A percentile compares a stretch with the other conserved stretches of the same genome.
Evolutionary conservation across 2,113 vertebrate genomes (phyloP).

Genomic region (Hypanus sabinus): DNA sequence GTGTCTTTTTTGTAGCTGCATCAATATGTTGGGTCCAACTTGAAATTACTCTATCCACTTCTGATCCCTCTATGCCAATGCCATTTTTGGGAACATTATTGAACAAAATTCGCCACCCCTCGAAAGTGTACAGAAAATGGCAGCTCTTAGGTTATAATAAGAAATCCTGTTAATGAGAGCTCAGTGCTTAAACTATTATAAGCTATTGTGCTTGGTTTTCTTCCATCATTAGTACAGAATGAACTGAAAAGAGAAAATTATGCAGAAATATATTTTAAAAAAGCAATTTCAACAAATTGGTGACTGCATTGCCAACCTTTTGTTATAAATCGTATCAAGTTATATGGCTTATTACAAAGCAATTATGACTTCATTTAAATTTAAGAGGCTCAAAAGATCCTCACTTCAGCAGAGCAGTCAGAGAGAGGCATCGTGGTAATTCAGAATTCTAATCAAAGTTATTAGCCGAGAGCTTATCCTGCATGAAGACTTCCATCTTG

Average conservation of each 20-base stretch:
- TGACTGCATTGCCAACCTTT: neutral
- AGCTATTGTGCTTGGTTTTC: neutral
- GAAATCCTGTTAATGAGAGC: neutral
- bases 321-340: neutral
- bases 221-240: neutral
- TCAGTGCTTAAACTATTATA: neutral
- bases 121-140: neutral
- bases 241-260: neutral
- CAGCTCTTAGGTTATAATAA: neutral
- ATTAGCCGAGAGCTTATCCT: constrained; percentile 3
- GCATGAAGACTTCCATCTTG: neutral
- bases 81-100: neutral
- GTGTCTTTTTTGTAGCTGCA: too few relatives aligned
- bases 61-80: neutral
- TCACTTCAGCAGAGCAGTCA: neutral
- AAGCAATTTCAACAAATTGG: neutral
- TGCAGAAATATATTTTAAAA: neutral
- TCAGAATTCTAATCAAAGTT: constrained; percentile 10
- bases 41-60: too few relatives aligned
- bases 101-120: neutral
- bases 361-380: constrained; percentile 15
- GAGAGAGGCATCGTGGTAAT: neutral
- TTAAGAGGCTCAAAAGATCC: neutral
- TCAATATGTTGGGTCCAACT: too few relatives aligned
- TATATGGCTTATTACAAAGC: neutral